Percentiles rank a stretch among this genome's conserved stretches.
phyloP scores from a whole-genome alignment of 2,888 invertebrate species.

The Odontothrips loti region DNA sequence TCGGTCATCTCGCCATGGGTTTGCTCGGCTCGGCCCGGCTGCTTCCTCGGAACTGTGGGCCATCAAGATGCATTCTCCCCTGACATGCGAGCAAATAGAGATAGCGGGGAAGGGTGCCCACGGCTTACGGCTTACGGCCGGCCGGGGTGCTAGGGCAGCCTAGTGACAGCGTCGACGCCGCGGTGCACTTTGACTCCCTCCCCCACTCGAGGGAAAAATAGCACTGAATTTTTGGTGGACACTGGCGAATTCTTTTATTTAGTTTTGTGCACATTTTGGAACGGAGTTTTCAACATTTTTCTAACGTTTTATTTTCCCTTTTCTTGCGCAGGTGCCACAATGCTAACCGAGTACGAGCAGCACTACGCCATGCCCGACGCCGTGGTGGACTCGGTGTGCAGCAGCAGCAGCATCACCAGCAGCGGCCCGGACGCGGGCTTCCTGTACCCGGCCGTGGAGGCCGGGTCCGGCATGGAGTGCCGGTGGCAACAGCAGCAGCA shows the following conservation, averaged over 20 bases:
- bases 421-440: neutral
- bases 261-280: neutral
- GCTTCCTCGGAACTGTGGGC: no score
- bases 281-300: neutral
- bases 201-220: no score
- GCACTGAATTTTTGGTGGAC: no score
- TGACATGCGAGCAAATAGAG: neutral
- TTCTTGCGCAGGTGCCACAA: neutral
- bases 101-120: constrained; percentile 7
- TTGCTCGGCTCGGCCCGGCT: neutral
- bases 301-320: neutral
- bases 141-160: neutral
- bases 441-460: neutral
- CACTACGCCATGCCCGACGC: neutral
- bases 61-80: no score
- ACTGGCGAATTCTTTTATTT: no score
- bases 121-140: neutral
- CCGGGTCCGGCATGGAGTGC: neutral
- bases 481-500: neutral
- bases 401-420: neutral
- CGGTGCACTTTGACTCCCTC: no score
- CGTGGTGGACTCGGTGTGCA: constrained; percentile 3
- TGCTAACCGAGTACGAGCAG: neutral
- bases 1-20: neutral
- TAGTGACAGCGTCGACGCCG: no score